These are phyloP conservation scores for Exocentrus adspersus DNA, from an alignment of 2,888 invertebrate genomes.

Conservation along the genomic window DNA sequence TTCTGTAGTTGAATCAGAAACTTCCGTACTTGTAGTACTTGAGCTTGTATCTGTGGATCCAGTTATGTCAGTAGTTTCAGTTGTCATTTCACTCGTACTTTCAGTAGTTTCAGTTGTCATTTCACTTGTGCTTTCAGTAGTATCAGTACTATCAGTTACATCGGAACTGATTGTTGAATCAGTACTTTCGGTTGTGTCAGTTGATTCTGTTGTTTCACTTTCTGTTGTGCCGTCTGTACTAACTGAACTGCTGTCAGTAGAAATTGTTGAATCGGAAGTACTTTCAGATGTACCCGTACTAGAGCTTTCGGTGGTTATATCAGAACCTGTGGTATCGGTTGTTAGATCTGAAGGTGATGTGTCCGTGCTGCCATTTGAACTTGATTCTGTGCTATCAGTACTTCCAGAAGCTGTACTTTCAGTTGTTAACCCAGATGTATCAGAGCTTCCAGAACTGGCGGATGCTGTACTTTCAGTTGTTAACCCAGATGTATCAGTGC, in stretches of 20 bases:
- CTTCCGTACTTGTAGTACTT: constrained; percentile 31
- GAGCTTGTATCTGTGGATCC: constrained; percentile 25
- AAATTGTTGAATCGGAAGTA: constrained; percentile 34
- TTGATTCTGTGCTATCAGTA: too few relatives aligned
- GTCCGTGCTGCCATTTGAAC: too few relatives aligned
- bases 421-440: constrained; percentile 23
- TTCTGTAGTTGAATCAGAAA: constrained; percentile 28
- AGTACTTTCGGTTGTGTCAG: constrained; percentile 19
- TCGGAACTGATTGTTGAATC: constrained; percentile 37
- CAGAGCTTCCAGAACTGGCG: constrained; percentile 19
- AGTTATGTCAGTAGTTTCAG: constrained; percentile 41
- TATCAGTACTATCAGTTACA: constrained; percentile 40
- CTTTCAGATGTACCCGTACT: constrained; percentile 13
- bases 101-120: constrained; percentile 11
- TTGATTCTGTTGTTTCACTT: constrained; percentile 36
- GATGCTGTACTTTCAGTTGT: constrained; percentile 22
- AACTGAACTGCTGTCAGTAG: constrained; percentile 45
- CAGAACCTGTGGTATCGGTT: constrained; percentile 15
- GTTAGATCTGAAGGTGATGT: too few relatives aligned
- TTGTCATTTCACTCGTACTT: constrained; percentile 32
- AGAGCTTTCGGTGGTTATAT: constrained; percentile 2
- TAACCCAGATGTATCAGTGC: constrained; percentile 5
- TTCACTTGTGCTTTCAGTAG: constrained; percentile 43
- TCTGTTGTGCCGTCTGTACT: constrained; percentile 30
- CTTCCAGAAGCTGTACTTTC: neutral